A percentile compares a stretch with the other conserved stretches of the same genome.
Conservation (phyloP, 2,113 vertebrate genomes). For the Tetrao urogallus region DNA sequence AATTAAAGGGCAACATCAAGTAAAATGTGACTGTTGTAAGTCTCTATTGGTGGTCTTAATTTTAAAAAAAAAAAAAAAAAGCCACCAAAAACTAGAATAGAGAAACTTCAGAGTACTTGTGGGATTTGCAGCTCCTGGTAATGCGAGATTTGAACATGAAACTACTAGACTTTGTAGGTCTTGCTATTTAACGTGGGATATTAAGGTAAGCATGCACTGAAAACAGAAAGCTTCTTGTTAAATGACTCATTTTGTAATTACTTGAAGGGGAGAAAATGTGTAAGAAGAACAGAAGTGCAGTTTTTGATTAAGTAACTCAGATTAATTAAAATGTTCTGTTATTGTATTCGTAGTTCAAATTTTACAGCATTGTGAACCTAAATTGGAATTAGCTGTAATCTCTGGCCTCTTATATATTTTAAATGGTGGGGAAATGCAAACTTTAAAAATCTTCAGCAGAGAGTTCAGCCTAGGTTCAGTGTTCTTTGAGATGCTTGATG, state of each 20-base stretch:
- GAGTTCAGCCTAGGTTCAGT: neutral
- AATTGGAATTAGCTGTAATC: neutral
- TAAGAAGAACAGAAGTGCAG: neutral
- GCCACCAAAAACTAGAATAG: neutral
- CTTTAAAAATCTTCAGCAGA: neutral
- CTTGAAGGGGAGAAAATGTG: neutral
- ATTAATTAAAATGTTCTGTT: neutral
- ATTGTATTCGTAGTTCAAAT: neutral
- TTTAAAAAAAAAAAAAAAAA: neutral
- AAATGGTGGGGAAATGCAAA: slow-evolving; percentile 18
- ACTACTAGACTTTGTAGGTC: neutral
- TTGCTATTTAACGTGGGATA: neutral
- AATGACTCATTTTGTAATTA: neutral
- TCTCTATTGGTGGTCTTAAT: neutral
- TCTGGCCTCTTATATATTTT: slow-evolving; percentile 4
- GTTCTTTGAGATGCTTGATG: too few species aligned
- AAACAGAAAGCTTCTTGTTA: neutral
- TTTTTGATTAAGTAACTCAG: neutral
- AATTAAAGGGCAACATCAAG: neutral
- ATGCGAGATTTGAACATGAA: neutral
- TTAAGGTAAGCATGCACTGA: slow-evolving; percentile 8
- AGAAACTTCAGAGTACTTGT: neutral
- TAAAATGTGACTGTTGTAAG: neutral
- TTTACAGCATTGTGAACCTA: neutral
- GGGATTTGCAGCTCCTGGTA: neutral